A percentile compares a stretch with the other conserved stretches of the same genome.
Conservation (phyloP, 1,140 invertebrate species). For the Drosophila pallidifrons region DNA sequence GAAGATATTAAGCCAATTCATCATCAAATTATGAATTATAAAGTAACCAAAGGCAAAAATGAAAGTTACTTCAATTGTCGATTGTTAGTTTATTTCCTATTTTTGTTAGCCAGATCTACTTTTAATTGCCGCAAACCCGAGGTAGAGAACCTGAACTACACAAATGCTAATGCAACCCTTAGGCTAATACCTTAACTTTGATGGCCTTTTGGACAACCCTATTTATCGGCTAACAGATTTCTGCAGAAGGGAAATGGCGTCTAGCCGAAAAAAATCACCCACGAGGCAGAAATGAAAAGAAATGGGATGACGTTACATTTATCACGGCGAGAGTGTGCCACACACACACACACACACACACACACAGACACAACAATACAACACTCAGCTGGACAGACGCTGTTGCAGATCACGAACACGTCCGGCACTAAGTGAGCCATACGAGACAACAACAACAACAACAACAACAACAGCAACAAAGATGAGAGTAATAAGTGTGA, state of each 20-base stretch:
- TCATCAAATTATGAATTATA: background rate
- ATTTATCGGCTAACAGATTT: constrained; percentile 14
- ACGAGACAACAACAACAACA: constrained; percentile 5
- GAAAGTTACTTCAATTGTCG: background rate
- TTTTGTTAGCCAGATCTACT: background rate
- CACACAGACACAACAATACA: constrained; percentile 3
- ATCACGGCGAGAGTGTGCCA: constrained; percentile 25
- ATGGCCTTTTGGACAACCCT: constrained; percentile 4
- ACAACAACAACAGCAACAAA: constrained; percentile 7
- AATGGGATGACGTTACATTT: constrained; percentile 43
- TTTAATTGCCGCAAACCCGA: background rate
- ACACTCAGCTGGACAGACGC: constrained; percentile 19
- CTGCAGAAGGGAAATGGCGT: constrained; percentile 12
- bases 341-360: constrained; percentile 19
- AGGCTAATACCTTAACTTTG: constrained; percentile 11
- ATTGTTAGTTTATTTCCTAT: background rate
- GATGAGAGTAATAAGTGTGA: background rate
- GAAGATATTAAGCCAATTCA: background rate
- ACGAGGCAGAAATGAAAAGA: constrained; percentile 10
- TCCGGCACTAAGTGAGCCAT: constrained; percentile 53
- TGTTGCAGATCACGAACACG: constrained; percentile 52
- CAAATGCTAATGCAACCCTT: constrained; percentile 5
- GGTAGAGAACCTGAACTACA: background rate
- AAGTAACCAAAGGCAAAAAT: background rate
- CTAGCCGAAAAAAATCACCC: constrained; percentile 4